phyloP scores from a whole-genome alignment of 2,888 invertebrate species.

The Lithodes maja region DNA sequence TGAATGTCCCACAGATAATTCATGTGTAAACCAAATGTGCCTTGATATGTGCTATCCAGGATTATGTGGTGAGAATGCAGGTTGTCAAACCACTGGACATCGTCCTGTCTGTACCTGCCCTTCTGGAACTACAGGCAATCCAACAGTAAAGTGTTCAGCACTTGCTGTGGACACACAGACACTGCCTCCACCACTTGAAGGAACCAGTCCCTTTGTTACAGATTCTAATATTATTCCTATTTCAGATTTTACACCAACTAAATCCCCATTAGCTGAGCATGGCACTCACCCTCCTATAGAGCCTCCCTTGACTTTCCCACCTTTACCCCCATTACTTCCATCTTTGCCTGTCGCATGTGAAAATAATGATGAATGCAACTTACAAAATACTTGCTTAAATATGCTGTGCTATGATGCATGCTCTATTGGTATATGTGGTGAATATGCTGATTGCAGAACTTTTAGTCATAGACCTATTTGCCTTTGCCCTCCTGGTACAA shows the following conservation, averaged over 20 bases:
- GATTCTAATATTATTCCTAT: conserved; percentile 36
- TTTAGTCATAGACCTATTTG: conserved; percentile 90
- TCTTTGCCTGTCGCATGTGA: conserved; percentile 78
- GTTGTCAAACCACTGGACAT: conserved; percentile 80
- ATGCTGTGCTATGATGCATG: conserved; percentile 86
- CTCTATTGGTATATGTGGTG: conserved; percentile 82
- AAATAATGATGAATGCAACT: conserved; percentile 84
- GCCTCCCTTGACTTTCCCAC: conserved; percentile 29
- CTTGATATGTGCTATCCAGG: conserved; percentile 69
- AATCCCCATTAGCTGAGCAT: conserved; percentile 41
- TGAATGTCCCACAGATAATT: conserved; percentile 61
- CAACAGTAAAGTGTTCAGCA: conserved; percentile 74
- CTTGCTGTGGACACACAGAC: conserved; percentile 44
- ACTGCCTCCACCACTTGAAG: conserved; percentile 49
- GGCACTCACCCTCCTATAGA: conserved; percentile 25
- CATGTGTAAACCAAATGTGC: conserved; percentile 67
- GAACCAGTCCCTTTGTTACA: neutral
- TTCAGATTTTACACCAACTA: conserved; percentile 19
- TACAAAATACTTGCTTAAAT: conserved; percentile 84
- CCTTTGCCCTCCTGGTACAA: conserved; percentile 94
- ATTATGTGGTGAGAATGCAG: conserved; percentile 85
- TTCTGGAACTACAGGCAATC: conserved; percentile 86
- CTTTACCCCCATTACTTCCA: conserved; percentile 41
- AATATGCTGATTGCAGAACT: conserved; percentile 82
- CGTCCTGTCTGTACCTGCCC: conserved; percentile 87